Base-by-base conservation (phyloP, 2,797 vertebrate species). In the Coregonus sp. region DNA sequence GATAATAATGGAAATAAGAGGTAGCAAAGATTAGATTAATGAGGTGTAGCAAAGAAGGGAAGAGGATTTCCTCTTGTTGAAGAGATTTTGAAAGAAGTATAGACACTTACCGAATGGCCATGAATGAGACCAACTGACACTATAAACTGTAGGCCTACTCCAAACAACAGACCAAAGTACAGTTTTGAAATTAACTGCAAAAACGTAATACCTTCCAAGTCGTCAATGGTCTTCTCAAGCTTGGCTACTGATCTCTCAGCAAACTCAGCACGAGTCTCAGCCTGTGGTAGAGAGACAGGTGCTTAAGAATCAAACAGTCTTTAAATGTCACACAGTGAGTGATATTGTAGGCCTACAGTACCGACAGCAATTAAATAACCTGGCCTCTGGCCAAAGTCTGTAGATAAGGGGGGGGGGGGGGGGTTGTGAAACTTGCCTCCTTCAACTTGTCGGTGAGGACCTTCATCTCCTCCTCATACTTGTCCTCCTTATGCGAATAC, bases 401-500 rank as follows among this genome's bases (percentile, higher is more conserved):
- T 74, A 76, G 66, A 77, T 82, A 70, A 82, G 25, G 25, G 25
- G 25, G 25, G 25, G 25, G 25, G 37, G 37, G 37, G 40, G 40
- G 37, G 7, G 0, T 0, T 3, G 40, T 47, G 40, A 47, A 47
- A 91, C 92, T 92, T 95, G 96, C 98, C 97, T 99, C 98, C 93
- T 99, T 99, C 95, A 99, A 96, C 93, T 99, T 99, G 95, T 99
- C 98, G 80, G 97, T 97, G 82, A 99, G 96, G 87, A 99, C 95
- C 94, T 99, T 99, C 92, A 99, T 99, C 93, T 99, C 98, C 86
- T 99, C 98, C 91, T 99, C 98, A 56, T 98, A 99, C 84, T 99
- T 99, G 94, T 99, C 98, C 92, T 99, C 98, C 88, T 99, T 99
- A 95, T 98, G 97, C 0, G 98, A 99, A 94, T 99, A 99, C 98